A percentile compares a stretch with the other conserved stretches of the same genome.
These are phyloP conservation scores for Grapholita molesta DNA, from an alignment of 1,140 invertebrate species.

Conservation along the genomic window DNA sequence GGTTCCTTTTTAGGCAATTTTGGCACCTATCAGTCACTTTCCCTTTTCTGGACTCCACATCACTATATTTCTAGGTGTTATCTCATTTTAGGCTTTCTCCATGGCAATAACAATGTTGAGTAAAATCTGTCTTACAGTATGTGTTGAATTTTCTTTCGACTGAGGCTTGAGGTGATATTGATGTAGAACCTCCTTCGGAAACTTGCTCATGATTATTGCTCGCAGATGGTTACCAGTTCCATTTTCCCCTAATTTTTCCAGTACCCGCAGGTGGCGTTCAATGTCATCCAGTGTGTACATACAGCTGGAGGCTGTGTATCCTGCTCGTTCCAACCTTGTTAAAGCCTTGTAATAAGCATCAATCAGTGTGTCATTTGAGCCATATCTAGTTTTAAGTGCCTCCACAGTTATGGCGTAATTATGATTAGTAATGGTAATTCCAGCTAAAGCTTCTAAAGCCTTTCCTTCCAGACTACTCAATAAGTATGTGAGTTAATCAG, in stretches of 20 bases:
- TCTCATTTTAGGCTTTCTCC: not conserved
- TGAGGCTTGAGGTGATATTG: not conserved
- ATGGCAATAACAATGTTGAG: no score
- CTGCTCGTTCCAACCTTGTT: not conserved
- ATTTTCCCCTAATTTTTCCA: not conserved
- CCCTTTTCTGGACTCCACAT: not conserved
- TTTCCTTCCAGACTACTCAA: not conserved
- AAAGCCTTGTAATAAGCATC: conserved; percentile 15
- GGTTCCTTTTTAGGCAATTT: not conserved
- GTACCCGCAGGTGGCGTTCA: not conserved
- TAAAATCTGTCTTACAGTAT: no score
- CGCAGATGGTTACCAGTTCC: not conserved
- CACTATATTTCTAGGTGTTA: not conserved
- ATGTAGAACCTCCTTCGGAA: not conserved
- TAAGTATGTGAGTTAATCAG: conserved; percentile 11
- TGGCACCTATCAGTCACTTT: not conserved
- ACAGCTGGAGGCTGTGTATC: not conserved
- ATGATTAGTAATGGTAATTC: not conserved
- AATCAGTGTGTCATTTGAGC: not conserved
- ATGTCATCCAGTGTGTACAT: not conserved
- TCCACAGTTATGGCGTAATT: conserved; percentile 10
- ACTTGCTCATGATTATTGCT: not conserved
- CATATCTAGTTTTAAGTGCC: conserved; percentile 3
- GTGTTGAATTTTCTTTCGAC: no score
- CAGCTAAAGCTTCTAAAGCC: not conserved